phyloP scores from a whole-genome alignment of 2,113 vertebrate species.

The Calypte anna region DNA sequence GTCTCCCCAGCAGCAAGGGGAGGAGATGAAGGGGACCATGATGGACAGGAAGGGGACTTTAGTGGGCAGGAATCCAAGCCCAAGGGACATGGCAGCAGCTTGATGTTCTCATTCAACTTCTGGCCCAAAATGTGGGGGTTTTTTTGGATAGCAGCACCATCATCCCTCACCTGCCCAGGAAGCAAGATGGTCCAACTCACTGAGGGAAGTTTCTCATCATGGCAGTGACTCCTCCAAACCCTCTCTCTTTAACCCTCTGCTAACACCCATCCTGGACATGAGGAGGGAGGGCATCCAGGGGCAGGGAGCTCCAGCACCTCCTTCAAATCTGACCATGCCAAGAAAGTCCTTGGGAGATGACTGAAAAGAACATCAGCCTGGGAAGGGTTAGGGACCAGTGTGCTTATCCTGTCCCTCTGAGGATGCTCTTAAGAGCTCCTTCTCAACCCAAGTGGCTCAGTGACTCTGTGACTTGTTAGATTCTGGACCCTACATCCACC shows the following conservation, averaged over 20 bases:
- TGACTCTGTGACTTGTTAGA: not conserved
- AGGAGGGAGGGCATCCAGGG: not conserved
- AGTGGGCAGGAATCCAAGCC: not conserved
- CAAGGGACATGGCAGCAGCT: not conserved
- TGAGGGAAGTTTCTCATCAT: not conserved
- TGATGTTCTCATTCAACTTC: too few relatives aligned
- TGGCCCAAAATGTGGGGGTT: not conserved
- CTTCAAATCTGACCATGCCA: not conserved
- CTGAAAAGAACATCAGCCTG: not conserved
- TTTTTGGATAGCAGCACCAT: not conserved
- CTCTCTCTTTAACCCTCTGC: not conserved
- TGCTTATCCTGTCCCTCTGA: not conserved
- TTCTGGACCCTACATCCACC: not conserved
- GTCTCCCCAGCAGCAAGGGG: too few relatives aligned
- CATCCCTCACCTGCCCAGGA: not conserved
- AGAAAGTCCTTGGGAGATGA: not conserved
- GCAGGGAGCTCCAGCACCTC: not conserved
- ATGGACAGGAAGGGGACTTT: not conserved
- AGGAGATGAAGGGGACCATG: accelerated
- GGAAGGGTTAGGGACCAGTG: not conserved
- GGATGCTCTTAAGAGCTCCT: not conserved
- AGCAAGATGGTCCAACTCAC: not conserved
- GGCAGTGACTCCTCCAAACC: not conserved
- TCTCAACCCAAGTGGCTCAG: not conserved
- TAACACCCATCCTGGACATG: not conserved